These are phyloP conservation scores for Diploptera punctata DNA, from an alignment of 2,888 invertebrate genomes.

Conservation along the genomic window DNA sequence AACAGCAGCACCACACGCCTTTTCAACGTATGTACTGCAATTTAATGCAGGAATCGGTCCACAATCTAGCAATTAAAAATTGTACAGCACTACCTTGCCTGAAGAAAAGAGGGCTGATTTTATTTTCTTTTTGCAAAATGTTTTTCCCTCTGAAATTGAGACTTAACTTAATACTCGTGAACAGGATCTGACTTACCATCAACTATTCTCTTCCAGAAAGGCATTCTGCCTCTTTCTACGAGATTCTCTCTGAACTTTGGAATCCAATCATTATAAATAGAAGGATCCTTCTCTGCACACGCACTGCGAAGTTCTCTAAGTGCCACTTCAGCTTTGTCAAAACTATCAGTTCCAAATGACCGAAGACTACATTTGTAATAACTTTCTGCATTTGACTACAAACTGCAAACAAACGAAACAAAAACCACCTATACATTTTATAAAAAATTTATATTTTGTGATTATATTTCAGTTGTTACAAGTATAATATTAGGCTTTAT, in stretches of 20 bases:
- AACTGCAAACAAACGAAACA: conserved; percentile 29
- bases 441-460: no score
- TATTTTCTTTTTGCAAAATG: neutral
- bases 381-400: conserved; percentile 39
- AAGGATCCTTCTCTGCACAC: conserved; percentile 22
- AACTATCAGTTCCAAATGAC: conserved; percentile 37
- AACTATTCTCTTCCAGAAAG: conserved; percentile 35
- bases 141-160: neutral
- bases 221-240: conserved; percentile 25
- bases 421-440: no score
- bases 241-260: conserved; percentile 32
- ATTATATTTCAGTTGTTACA: no score
- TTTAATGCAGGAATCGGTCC: no score
- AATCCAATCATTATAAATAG: conserved; percentile 36
- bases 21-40: no score
- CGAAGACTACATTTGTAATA: conserved; percentile 31
- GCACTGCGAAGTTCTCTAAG: conserved; percentile 29
- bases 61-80: no score
- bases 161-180: neutral
- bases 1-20: no score
- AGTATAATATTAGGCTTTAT: no score
- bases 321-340: conserved; percentile 38
- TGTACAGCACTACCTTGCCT: neutral
- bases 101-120: neutral
- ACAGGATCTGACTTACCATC: neutral